Percentiles rank a stretch among this genome's conserved stretches.
Evolutionary conservation across 2,797 vertebrate genomes (phyloP).

Genomic region (Hoplostethus mediterraneus): DNA sequence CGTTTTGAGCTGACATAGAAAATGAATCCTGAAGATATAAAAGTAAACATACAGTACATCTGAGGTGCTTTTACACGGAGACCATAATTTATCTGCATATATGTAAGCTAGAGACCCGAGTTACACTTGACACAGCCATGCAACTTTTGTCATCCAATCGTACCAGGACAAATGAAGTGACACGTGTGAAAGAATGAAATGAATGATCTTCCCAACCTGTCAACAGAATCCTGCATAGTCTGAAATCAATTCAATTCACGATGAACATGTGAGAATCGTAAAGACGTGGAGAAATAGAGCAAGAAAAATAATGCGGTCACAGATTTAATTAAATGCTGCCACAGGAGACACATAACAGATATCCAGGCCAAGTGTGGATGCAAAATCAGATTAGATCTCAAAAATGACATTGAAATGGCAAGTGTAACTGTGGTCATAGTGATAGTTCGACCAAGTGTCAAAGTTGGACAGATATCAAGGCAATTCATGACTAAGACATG

Average conservation of each 20-base stretch:
- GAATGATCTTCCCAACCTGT: conserved; percentile 32
- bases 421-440: conserved; percentile 19
- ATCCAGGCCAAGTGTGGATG: conserved; percentile 55
- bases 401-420: conserved; percentile 23
- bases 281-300: conserved; percentile 11
- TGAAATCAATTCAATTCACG: conserved; percentile 57
- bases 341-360: conserved; percentile 12
- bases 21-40: conserved; percentile 49
- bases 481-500: conserved; percentile 15
- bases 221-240: conserved; percentile 73
- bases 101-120: conserved; percentile 31
- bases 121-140: conserved; percentile 60
- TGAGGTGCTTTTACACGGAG: conserved; percentile 60
- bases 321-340: conserved; percentile 29
- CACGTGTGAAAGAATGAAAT: conserved; percentile 48
- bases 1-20: conserved; percentile 48
- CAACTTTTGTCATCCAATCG: conserved; percentile 35
- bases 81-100: conserved; percentile 58
- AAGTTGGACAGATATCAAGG: conserved; percentile 45
- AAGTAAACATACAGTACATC: conserved; percentile 61
- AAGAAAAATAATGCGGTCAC: not conserved
- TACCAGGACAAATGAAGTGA: conserved; percentile 36
- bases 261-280: conserved; percentile 34
- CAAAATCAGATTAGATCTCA: conserved; percentile 34
- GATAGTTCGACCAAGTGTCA: conserved; percentile 42